Base-by-base conservation (phyloP, 2,113 vertebrate species). In the Triplophysa tibetana region DNA sequence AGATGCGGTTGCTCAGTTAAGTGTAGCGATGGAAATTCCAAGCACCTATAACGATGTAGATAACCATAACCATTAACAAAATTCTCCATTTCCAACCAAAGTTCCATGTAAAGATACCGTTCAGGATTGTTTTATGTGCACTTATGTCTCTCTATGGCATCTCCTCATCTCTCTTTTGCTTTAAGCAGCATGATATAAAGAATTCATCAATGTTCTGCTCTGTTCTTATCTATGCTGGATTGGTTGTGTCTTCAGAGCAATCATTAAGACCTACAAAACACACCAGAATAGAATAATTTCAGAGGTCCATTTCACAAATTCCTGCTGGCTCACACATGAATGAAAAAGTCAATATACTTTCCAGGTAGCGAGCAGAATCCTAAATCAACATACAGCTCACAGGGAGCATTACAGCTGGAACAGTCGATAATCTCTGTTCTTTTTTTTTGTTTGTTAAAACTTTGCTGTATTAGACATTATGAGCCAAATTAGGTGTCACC, bases 291-390 rank as follows among this genome's bases (percentile, higher is more conserved):
- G 58, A 75, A 54, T 24, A 21, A 67, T 77, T 67, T 61, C 26
- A 60, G 62, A 61, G 21, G 19, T 45, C 64, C 56, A 4, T 26
- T 29, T 56, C 70, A 19, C 23, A 77, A 61, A 33, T 77, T 67
- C 67, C 69, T 58, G 45, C 73, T 80, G 4, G 4, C 48, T 75
- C 79, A 79, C 65, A 52, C 64, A 41, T n/a, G 67, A 41, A 73
- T 78, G 26, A 82, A 82, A 82, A 66, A 33, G 70, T 69, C 33
- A 50, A 80, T 58, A 74, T 48, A 76, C 82, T 79, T 80, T 74
- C 48, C 78, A 65, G 66, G 38, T 80, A 80, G 33, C 19, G 43
- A 33, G 60, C 54, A 66, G 33, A 78, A 61, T 74, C 79, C 41
- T 70, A 77, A 77, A 77, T 77, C 4, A 65, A 65, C 1, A 8